These are phyloP conservation scores for Amblyornis subalaris DNA, from an alignment of 2,113 vertebrate genomes.

Conservation along the genomic window DNA sequence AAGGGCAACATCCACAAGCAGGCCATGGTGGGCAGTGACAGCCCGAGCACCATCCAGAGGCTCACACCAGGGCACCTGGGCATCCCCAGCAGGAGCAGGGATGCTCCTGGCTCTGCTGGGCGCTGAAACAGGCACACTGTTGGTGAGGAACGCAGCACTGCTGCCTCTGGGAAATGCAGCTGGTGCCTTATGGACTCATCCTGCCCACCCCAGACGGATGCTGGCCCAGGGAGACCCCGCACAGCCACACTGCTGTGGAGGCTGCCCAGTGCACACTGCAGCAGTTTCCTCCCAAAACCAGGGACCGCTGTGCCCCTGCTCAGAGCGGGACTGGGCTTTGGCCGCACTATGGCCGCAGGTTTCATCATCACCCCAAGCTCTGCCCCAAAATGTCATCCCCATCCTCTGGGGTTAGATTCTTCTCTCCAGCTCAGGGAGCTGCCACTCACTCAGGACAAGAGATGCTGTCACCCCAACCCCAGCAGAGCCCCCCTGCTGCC, in stretches of 20 bases:
- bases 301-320: rapidly evolving
- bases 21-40: not conserved
- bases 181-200: not conserved
- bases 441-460: rapidly evolving
- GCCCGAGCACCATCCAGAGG: rapidly evolving
- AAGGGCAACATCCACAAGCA: not conserved
- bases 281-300: not conserved
- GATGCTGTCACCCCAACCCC: not conserved
- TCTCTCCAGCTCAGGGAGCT: not conserved
- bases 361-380: not conserved
- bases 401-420: not conserved
- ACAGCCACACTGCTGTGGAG: not conserved
- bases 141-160: not conserved
- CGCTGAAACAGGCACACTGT: not conserved
- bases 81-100: not conserved
- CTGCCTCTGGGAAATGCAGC: rapidly evolving
- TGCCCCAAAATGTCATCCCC: not conserved
- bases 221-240: rapidly evolving
- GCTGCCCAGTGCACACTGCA: not conserved
- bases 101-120: not conserved
- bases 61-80: not conserved
- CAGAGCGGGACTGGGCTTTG: not conserved
- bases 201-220: not conserved
- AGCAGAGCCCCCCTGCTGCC: not conserved
- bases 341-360: rapidly evolving